These are phyloP conservation scores for Malthinus seriepunctatus DNA, from an alignment of 2,888 invertebrate genomes.

Conservation along the genomic window DNA sequence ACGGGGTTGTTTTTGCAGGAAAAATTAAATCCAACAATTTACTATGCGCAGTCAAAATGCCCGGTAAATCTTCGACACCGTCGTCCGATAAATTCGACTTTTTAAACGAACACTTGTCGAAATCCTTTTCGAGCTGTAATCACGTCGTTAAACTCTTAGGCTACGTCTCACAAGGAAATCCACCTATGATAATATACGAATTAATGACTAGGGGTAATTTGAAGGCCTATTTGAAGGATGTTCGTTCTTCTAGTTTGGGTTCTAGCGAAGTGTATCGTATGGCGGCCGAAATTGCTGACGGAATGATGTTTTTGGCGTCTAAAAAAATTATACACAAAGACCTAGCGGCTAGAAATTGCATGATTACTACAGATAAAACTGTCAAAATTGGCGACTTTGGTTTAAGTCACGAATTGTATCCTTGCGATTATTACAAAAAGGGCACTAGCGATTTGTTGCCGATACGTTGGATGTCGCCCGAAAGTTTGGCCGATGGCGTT, in stretches of 20 bases:
- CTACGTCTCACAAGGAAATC: constrained; percentile 70
- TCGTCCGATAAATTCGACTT: constrained; percentile 64
- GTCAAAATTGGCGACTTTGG: constrained; percentile 69
- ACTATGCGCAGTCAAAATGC: constrained; percentile 66
- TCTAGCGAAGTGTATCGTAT: constrained; percentile 65
- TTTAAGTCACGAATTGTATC: constrained; percentile 67
- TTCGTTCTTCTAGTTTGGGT: constrained; percentile 55
- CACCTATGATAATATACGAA: constrained; percentile 77
- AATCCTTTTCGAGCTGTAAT: constrained; percentile 64
- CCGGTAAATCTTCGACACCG: constrained; percentile 60
- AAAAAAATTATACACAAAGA: constrained; percentile 75
- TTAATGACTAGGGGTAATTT: constrained; percentile 75
- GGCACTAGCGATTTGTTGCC: constrained; percentile 59
- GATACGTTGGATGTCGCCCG: constrained; percentile 75
- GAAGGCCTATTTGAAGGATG: constrained; percentile 64
- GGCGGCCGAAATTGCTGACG: constrained; percentile 75
- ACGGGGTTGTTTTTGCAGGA: constrained; percentile 74
- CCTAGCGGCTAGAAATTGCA: constrained; percentile 72
- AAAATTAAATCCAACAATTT: constrained; percentile 51
- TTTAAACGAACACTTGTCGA: constrained; percentile 75
- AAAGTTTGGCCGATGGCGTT: constrained; percentile 68
- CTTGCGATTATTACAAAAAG: constrained; percentile 67
- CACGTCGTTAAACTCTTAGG: constrained; percentile 73
- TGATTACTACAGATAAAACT: constrained; percentile 66
- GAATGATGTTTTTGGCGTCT: constrained; percentile 77